phyloP scores from a whole-genome alignment of 2,797 vertebrate genomes.

The Lepilemur ruficaudatus region DNA sequence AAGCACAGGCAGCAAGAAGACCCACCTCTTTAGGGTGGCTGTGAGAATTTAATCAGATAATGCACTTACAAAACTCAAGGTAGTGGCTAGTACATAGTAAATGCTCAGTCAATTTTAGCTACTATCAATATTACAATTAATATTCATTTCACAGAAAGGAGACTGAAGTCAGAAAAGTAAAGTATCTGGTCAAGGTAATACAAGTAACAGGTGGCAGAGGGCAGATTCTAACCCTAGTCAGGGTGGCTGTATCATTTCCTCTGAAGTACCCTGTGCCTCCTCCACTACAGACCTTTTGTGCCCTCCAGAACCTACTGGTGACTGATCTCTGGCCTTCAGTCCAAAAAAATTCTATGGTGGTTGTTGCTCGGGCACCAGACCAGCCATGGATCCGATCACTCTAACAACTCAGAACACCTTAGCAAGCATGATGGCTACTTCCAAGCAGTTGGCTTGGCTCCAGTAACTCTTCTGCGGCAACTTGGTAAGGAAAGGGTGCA shows the following conservation, averaged over 20 bases:
- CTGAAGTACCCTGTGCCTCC: background rate
- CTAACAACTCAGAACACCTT: background rate
- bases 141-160: background rate
- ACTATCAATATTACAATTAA: background rate
- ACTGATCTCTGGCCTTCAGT: background rate
- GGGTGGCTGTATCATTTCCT: background rate
- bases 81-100: background rate
- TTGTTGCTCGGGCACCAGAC: background rate
- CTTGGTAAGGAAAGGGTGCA: background rate
- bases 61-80: background rate
- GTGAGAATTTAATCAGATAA: background rate
- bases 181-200: background rate
- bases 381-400: background rate
- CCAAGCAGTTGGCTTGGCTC: background rate
- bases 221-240: background rate
- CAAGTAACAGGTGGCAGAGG: background rate
- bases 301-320: background rate
- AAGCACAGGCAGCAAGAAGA: background rate
- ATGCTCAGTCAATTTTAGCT: background rate
- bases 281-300: background rate
- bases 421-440: background rate
- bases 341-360: background rate
- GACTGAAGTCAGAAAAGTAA: background rate
- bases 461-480: background rate
- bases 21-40: background rate